Base-by-base conservation (phyloP, 2,888 invertebrate genomes). In the Dryobotodes eremita region DNA sequence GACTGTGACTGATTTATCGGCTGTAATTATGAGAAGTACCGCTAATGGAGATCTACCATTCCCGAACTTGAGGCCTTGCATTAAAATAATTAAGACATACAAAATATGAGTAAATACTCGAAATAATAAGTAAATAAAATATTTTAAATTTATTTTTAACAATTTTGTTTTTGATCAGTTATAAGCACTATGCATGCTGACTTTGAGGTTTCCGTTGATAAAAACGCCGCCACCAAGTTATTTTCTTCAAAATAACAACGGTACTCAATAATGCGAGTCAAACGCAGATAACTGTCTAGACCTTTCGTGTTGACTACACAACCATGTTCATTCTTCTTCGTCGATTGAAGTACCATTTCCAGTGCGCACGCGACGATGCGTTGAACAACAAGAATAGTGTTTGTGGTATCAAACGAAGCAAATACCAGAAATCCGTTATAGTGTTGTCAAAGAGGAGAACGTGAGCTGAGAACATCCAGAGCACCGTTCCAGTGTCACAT, bases 281-380 rank as follows among this genome's bases (percentile, higher is more conserved):
- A 42, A 17, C 20, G 26, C 42, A 26, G n/a, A 62, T 13, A 15
- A 23, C 23, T 57, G n/a, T 57, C 23, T 20, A 26, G 3, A 20
- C 26, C 17, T 42, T 61, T 15, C 31, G 46, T 46, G 15, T 75
- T 23, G 48, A 50, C 36, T 77, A 77, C 50, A 61, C 50, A 61
- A 50, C 75, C 59, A 57, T 26, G 48, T 59, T 77, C 48, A 77
- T 36, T 77, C 77, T 77, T 75, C 77, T 50, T 20, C 74, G 61
- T 55, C 62, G 76, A 36, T 62, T 57, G 8, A 76, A 61, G 57
- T 85, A 85, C 75, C 64, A 76, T 64, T 69, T 85, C 82, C 71
- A 85, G 62, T 79, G 82, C 13, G 50, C 71, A 10, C 66, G 77
- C 2, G 78, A 78, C 10, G 77, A 71, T 10, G 78, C 31, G 15